Conservation (phyloP, 1,140 invertebrate genomes). For the Schlechtendalia chinensis region DNA sequence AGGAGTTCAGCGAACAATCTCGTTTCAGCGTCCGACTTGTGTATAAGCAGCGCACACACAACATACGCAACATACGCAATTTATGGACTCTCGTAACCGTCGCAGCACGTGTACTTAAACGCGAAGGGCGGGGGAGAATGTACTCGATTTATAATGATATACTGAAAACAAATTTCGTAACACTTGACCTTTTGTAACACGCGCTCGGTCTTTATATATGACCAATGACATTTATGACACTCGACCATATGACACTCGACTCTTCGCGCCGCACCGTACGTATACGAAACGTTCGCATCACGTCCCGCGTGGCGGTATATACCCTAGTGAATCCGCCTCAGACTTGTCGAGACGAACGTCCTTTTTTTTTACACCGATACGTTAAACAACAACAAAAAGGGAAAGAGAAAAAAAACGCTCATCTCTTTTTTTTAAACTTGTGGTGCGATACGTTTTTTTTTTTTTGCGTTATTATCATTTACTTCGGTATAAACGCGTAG, state of each 20-base stretch:
- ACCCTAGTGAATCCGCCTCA: not conserved
- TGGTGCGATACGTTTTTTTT: no score
- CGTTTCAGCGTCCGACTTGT: not conserved
- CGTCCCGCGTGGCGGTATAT: no score
- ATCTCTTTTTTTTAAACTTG: no score
- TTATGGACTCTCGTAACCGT: not conserved
- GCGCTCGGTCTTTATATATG: constrained; percentile 36
- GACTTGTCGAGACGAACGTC: not conserved
- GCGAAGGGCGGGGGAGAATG: not conserved
- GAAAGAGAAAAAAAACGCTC: no score
- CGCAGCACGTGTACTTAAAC: not conserved
- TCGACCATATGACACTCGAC: constrained; percentile 39
- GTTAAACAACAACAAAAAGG: no score
- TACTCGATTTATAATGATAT: not conserved
- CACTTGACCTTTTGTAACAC: constrained; percentile 41
- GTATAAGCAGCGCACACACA: not conserved
- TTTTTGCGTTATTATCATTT: no score
- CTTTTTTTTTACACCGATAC: not conserved
- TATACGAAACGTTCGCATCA: not conserved
- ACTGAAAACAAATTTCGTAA: constrained; percentile 23
- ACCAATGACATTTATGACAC: constrained; percentile 45
- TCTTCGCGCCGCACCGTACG: not conserved
- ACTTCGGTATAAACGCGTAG: not conserved
- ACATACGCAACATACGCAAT: not conserved
- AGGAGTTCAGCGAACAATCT: not conserved